Percentiles rank a stretch among this genome's conserved stretches.
Conservation (phyloP, 1,140 invertebrate species). For the Panagrolaimus sp. region DNA sequence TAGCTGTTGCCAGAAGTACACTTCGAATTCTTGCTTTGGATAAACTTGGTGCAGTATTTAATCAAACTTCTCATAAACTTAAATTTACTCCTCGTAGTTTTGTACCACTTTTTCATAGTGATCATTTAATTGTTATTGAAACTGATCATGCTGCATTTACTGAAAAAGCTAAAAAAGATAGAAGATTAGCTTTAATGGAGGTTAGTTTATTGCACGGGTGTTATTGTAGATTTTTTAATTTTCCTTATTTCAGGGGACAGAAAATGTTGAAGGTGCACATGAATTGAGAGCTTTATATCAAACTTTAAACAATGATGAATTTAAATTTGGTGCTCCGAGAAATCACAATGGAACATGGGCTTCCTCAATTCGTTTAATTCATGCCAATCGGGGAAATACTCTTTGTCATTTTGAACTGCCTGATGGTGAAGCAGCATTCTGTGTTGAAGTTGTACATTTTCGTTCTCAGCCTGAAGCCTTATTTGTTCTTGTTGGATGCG, state of each 20-base stretch:
- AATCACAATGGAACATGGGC: slow-evolving; percentile 95
- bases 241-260: no score
- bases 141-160: slow-evolving; percentile 98
- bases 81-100: slow-evolving; percentile 94
- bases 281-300: slow-evolving; percentile 95
- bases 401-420: slow-evolving; percentile 76
- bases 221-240: no score
- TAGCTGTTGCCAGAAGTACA: slow-evolving; percentile 96
- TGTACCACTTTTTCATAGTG: slow-evolving; percentile 83
- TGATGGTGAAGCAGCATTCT: slow-evolving; percentile 92
- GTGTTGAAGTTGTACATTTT: slow-evolving; percentile 72
- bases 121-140: slow-evolving; percentile 80
- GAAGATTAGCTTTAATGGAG: slow-evolving; percentile 44
- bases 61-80: slow-evolving; percentile 80
- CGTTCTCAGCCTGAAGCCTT: slow-evolving; percentile 68
- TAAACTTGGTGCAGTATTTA: slow-evolving; percentile 96
- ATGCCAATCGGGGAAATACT: slow-evolving; percentile 78
- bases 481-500: slow-evolving; percentile 78
- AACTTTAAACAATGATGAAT: slow-evolving; percentile 86
- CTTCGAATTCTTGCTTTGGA: slow-evolving; percentile 85
- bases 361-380: slow-evolving; percentile 81
- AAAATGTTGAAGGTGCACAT: slow-evolving; percentile 68
- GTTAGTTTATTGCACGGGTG: not conserved
- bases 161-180: slow-evolving; percentile 83
- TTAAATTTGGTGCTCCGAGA: slow-evolving; percentile 87